Evolutionary conservation across 2,888 invertebrate species (phyloP), one percentile per base, ranked within the genome.

Genomic region (Notodonta dromedarius): DNA sequence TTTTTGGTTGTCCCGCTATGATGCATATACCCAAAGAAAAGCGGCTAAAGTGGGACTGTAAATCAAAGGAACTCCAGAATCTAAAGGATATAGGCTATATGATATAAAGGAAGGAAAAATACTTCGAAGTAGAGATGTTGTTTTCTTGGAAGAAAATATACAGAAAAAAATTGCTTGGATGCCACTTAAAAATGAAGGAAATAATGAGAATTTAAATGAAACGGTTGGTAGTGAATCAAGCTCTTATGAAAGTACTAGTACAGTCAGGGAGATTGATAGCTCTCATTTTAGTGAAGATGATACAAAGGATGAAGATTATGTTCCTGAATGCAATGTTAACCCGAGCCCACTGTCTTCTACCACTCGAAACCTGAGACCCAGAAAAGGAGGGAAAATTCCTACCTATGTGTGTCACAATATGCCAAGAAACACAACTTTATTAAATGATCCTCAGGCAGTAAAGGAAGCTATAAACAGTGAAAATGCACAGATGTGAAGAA

Each of bases 101-200:
- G 24, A 58, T 44, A 40, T 40, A 16, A 39, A 11, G 13, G 39
- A 13, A 14, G 39, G 42, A 6, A 24, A 13, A 24, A 24, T 40
- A 16, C 16, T 35, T 13, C 16, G 24, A 16, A 58, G 58, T 16
- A 39, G 57, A 59, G 64, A 65, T 57, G 56, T 44, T 12, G 61
- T 59, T 50, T 56, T 65, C 16, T 53, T 57, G 9, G 61, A 61
- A 14, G 50, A 5, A 7, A 14, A 5, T 14, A 12, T 44, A 44
- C 14, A n/a, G 7, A 50, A 9, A 16, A 50, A 50, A 5, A 4
- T 14, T 9, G 14, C 5, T 50, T 7, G 7, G 7, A 6, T 6
- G 5, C 7, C 14, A 14, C 50, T 9, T 44, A 12, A 44, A 50
- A 50, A 50, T 11, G 13, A 44, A 44, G 12, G 24, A 44, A 44